phyloP scores from a whole-genome alignment of 2,888 invertebrate genomes.

The Cynaeus angustus region DNA sequence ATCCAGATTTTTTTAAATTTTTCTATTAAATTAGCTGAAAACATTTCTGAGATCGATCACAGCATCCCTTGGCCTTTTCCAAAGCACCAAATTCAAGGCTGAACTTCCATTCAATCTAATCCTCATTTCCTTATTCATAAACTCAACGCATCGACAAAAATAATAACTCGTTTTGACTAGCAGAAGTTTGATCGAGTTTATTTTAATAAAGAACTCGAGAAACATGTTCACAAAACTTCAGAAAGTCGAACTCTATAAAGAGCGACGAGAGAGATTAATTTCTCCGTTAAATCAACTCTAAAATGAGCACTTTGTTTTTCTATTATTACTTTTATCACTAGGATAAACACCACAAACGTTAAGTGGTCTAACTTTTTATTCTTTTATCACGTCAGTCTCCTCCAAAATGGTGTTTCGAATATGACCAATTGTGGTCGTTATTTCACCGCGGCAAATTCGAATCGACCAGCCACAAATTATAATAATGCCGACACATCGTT shows the following conservation, averaged over 20 bases:
- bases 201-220: constrained; percentile 4
- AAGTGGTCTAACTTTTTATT: background rate
- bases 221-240: background rate
- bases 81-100: constrained; percentile 1
- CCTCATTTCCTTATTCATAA: background rate
- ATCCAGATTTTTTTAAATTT: too few species aligned
- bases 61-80: too few species aligned
- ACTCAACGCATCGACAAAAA: background rate
- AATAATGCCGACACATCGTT: constrained; percentile 44
- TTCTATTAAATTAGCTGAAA: too few species aligned
- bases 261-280: constrained; percentile 1
- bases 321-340: constrained; percentile 5
- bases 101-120: background rate
- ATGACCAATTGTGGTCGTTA: constrained; percentile 6
- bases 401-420: background rate
- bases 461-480: constrained; percentile 33
- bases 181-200: constrained; percentile 2
- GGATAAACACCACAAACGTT: background rate
- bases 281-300: constrained; percentile 1
- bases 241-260: background rate
- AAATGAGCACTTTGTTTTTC: constrained; percentile 8
- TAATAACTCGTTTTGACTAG: background rate
- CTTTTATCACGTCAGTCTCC: background rate
- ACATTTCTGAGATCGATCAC: too few species aligned
- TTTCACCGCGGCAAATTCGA: constrained; percentile 27